Evolutionary conservation across 1,140 invertebrate genomes (phyloP).

Genomic region (Dendrolimus punctatus): DNA sequence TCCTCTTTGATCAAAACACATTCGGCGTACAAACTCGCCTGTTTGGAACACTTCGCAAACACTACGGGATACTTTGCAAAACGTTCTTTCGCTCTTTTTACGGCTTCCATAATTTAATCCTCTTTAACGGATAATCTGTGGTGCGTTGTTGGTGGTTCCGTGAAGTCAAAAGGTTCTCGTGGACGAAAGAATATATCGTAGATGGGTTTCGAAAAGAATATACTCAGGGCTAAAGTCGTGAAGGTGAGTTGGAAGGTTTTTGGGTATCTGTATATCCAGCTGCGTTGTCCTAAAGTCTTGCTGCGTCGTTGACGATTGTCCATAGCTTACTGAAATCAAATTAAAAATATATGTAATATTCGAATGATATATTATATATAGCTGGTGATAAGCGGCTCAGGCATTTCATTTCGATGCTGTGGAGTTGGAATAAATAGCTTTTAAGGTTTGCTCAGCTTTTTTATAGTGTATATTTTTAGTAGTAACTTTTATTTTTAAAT

Average conservation of each 20-base stretch:
- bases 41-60: slow-evolving; percentile 79
- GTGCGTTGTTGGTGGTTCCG: slow-evolving; percentile 59
- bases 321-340: slow-evolving; percentile 39
- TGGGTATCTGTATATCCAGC: slow-evolving; percentile 62
- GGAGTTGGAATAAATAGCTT: no score
- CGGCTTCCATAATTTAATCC: slow-evolving; percentile 80
- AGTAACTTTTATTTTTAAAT: no score
- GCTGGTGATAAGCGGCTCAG: not conserved
- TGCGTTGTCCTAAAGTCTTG: slow-evolving; percentile 47
- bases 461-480: no score
- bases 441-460: no score
- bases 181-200: slow-evolving; percentile 76
- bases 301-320: slow-evolving; percentile 36
- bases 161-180: slow-evolving; percentile 26
- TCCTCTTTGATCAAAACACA: slow-evolving; percentile 83
- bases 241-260: slow-evolving; percentile 66
- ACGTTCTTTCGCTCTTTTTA: slow-evolving; percentile 80
- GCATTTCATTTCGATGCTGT: no score
- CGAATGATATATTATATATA: slow-evolving; percentile 1
- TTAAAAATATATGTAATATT: slow-evolving; percentile 2
- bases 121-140: slow-evolving; percentile 15
- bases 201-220: slow-evolving; percentile 80
- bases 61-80: slow-evolving; percentile 82
- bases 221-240: slow-evolving; percentile 54
- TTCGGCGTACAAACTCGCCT: slow-evolving; percentile 79